Base-by-base conservation (phyloP, 1,140 invertebrate species). In the Calycopis cecrops region DNA sequence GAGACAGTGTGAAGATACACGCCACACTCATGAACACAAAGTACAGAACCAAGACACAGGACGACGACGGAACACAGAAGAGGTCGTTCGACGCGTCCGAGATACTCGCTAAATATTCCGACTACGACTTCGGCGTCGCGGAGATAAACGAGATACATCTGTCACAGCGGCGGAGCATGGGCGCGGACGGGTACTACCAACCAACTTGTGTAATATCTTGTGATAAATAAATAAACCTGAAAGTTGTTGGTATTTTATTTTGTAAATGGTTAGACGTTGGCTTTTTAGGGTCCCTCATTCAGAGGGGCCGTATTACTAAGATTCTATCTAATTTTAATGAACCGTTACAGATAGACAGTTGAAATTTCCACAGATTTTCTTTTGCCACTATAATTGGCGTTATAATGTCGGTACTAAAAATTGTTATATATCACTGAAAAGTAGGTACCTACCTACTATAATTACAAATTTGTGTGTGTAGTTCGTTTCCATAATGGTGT, bases 141-240 rank as follows among this genome's bases (percentile, higher is more conserved):
- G 73, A 87, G 51, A 64, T 89, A 3, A 71, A 69, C 28, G 59
- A 69, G 33, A 73, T 90, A 35, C 86, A 89, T 73, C 62, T 90
- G 12, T 89, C 89, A 0, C 75, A 86, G 55, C 75, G 77, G 1
- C 67, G 76, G 28, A 56, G 78, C 4, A 69, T 71, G 47, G 86
- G 77, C 0, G 28, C 69, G 3, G 83, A 88, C 62, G 88, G 88
- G 4, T 90, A 83, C 70, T 90, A 90, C 58, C 75, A 80, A 60
- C 60, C 82, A 9, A 85, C 88, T 33, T 83, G 75, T 67, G 69
- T 87, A 33, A 69, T 88, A 57, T 58, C 65, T 59, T 49, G 14
- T 16, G 40, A 16, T 44, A 16, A 44, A 44, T 44, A 18, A 17
- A 44, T 12, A 40, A 40, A 14, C 21, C 6, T 28, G 6, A 28